Conservation (phyloP, 1,140 invertebrate species). For the Neodiprion fabricii region DNA sequence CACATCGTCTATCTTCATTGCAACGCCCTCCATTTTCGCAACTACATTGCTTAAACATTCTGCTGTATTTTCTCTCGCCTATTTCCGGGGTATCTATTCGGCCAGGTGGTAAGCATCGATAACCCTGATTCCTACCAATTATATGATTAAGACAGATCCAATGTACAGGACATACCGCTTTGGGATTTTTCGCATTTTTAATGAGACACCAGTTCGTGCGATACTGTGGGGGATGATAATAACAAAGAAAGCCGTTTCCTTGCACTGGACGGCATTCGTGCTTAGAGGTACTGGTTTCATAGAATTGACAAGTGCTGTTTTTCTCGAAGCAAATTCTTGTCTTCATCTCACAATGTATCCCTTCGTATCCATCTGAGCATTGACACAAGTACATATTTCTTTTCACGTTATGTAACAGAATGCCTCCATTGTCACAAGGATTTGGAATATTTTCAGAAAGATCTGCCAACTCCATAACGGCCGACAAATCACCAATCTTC, state of each 20-base stretch:
- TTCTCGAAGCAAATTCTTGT: neutral
- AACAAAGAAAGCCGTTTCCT: slow-evolving; percentile 10
- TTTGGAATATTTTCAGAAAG: neutral
- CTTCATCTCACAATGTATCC: neutral
- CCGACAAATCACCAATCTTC: neutral
- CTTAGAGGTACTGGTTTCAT: neutral
- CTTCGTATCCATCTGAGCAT: neutral
- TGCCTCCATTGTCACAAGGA: slow-evolving; percentile 2
- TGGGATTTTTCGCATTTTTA: neutral
- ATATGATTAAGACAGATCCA: slow-evolving; percentile 8
- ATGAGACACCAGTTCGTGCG: neutral
- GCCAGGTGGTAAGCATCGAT: slow-evolving; percentile 8
- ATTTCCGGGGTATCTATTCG: neutral
- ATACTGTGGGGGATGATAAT: neutral
- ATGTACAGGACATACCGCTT: neutral
- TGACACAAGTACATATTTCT: neutral
- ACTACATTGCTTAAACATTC: neutral
- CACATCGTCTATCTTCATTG: neutral
- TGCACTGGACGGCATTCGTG: neutral
- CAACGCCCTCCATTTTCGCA: slow-evolving; percentile 2
- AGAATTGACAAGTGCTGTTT: neutral
- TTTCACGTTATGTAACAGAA: neutral
- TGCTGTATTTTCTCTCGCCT: neutral
- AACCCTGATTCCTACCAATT: neutral
- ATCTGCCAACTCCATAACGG: neutral